Conservation (phyloP, 2,797 vertebrate genomes). For the Ctenopoma kingsleyae region DNA sequence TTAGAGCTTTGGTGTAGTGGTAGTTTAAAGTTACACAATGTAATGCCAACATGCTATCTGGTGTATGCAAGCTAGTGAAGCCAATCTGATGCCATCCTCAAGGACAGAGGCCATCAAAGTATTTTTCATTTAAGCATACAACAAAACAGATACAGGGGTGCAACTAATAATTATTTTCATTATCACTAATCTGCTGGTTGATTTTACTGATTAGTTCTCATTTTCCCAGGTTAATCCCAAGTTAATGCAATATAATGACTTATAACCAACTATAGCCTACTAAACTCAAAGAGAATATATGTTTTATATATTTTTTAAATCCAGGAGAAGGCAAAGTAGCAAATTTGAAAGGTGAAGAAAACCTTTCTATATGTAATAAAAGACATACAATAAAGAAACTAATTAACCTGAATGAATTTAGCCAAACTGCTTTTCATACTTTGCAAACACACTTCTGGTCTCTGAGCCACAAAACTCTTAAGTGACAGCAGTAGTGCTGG, state of each 20-base stretch:
- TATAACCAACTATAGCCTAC: too few relatives aligned
- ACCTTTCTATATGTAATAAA: conserved; percentile 12
- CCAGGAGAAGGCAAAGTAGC: too few relatives aligned
- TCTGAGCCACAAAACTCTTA: conserved; percentile 37
- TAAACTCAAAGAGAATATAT: too few relatives aligned
- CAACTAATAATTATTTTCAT: too few relatives aligned
- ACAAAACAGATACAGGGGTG: not conserved
- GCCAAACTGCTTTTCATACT: conserved; percentile 32
- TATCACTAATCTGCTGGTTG: too few relatives aligned
- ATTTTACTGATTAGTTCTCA: too few relatives aligned
- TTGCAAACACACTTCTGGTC: conserved; percentile 29
- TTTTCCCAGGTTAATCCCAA: too few relatives aligned
- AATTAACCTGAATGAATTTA: conserved; percentile 6
- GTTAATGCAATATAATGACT: too few relatives aligned
- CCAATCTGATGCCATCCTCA: not conserved
- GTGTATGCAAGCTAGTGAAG: not conserved
- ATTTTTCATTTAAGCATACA: not conserved
- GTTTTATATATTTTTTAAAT: too few relatives aligned
- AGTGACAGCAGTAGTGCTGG: conserved; percentile 40
- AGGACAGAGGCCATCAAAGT: not conserved
- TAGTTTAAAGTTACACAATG: not conserved
- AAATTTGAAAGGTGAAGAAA: not conserved
- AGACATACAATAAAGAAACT: conserved; percentile 33
- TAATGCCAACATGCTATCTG: not conserved
- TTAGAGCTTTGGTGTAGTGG: conserved; percentile 2